These are phyloP conservation scores for Falcaria lacertinaria DNA, from an alignment of 2,888 invertebrate species.

Conservation along the genomic window DNA sequence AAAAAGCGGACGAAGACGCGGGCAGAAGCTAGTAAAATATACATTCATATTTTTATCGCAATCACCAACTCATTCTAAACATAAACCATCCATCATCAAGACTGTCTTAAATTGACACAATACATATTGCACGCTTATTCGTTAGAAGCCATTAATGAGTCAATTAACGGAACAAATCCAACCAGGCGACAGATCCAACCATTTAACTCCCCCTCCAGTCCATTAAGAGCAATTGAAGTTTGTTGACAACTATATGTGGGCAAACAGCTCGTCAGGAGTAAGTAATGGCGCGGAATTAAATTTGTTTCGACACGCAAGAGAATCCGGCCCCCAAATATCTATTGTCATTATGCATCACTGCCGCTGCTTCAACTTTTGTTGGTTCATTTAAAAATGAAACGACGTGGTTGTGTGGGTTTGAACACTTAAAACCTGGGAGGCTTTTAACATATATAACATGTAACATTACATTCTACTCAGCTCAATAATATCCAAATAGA, in stretches of 20 bases:
- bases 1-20: too few species aligned
- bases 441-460: too few species aligned
- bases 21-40: too few species aligned
- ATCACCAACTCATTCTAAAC: too few species aligned
- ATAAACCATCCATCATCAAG: background rate
- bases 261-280: slow-evolving; percentile 23
- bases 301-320: slow-evolving; percentile 5
- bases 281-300: slow-evolving; percentile 8
- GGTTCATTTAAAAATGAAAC: too few species aligned
- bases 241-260: slow-evolving; percentile 30
- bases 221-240: slow-evolving; percentile 64
- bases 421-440: too few species aligned
- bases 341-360: background rate
- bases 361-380: too few species aligned
- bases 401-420: too few species aligned
- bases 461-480: too few species aligned
- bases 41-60: too few species aligned
- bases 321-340: background rate
- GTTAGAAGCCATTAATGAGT: slow-evolving; percentile 14
- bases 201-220: slow-evolving; percentile 41
- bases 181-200: slow-evolving; percentile 22
- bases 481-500: too few species aligned
- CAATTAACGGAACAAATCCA: slow-evolving; percentile 16
- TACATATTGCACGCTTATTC: background rate
- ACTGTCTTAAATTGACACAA: background rate